Conservation (phyloP, 2,888 invertebrate genomes). For the Dioctria linearis region DNA sequence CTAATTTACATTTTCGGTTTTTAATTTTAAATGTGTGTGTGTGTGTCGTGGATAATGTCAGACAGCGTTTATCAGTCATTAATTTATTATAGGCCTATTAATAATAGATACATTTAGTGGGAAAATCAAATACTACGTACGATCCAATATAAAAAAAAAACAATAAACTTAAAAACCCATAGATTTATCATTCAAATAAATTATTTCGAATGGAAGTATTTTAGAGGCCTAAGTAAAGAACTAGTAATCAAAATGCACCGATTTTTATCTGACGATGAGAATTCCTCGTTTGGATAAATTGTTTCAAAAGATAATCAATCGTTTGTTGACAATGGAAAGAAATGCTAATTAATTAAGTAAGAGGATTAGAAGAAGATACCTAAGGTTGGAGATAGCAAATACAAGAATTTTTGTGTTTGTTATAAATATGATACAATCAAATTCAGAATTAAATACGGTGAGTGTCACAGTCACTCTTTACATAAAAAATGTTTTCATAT, state of each 20-base stretch:
- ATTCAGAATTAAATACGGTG: too few species aligned
- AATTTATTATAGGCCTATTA: constrained; percentile 36
- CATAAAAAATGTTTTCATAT: too few species aligned
- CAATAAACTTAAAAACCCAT: constrained; percentile 9
- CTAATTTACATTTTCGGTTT: too few species aligned
- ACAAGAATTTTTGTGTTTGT: too few species aligned
- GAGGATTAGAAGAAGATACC: constrained; percentile 25
- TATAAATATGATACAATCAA: too few species aligned
- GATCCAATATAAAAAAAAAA: constrained; percentile 12
- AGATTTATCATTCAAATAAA: constrained; percentile 27
- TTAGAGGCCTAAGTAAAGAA: constrained; percentile 23
- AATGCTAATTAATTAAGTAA: constrained; percentile 34
- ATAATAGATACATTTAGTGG: constrained; percentile 8
- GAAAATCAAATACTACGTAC: constrained; percentile 33
- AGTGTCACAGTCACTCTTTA: too few species aligned
- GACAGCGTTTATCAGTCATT: background rate
- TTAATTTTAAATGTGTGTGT: too few species aligned
- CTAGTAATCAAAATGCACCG: constrained; percentile 30
- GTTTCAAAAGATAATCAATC: background rate
- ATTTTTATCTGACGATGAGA: constrained; percentile 13
- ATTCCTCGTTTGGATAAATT: background rate
- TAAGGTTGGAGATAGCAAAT: background rate
- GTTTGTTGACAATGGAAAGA: background rate
- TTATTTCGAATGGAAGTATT: constrained; percentile 13
- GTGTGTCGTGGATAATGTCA: too few species aligned